Conservation (phyloP, 1,140 invertebrate species). For the Aphidius ervi region DNA sequence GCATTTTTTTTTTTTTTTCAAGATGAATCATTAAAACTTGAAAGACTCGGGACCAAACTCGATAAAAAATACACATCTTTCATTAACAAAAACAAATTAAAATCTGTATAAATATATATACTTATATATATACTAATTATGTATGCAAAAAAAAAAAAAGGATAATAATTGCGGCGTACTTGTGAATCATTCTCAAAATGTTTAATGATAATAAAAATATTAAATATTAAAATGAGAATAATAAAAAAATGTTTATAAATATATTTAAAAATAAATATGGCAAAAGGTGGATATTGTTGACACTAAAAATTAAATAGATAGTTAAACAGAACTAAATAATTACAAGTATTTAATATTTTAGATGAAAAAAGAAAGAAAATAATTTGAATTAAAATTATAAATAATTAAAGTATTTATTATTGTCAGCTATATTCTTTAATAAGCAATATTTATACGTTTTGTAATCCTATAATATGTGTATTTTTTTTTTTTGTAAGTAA, state of each 20-base stretch:
- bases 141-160: too few species aligned
- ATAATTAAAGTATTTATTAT: slow-evolving; percentile 31
- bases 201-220: too few species aligned
- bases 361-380: slow-evolving; percentile 2
- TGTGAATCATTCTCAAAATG: too few species aligned
- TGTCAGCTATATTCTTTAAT: slow-evolving; percentile 37
- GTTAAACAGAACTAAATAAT: neutral
- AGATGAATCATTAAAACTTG: too few species aligned
- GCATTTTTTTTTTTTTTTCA: too few species aligned
- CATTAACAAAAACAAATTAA: too few species aligned
- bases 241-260: slow-evolving; percentile 4
- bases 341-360: slow-evolving; percentile 9
- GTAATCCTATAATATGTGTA: slow-evolving; percentile 35
- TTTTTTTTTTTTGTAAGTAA: slow-evolving; percentile 28
- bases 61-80: too few species aligned
- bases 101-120: too few species aligned
- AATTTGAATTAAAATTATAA: slow-evolving; percentile 30
- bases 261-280: neutral
- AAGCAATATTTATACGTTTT: slow-evolving; percentile 45
- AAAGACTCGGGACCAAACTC: too few species aligned
- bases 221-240: neutral
- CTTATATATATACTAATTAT: too few species aligned
- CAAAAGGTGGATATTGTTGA: neutral
- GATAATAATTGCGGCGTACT: too few species aligned
- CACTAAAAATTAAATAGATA: neutral